Evolutionary conservation across 2,113 vertebrate species (phyloP).

Genomic region (Nibea albiflora): DNA sequence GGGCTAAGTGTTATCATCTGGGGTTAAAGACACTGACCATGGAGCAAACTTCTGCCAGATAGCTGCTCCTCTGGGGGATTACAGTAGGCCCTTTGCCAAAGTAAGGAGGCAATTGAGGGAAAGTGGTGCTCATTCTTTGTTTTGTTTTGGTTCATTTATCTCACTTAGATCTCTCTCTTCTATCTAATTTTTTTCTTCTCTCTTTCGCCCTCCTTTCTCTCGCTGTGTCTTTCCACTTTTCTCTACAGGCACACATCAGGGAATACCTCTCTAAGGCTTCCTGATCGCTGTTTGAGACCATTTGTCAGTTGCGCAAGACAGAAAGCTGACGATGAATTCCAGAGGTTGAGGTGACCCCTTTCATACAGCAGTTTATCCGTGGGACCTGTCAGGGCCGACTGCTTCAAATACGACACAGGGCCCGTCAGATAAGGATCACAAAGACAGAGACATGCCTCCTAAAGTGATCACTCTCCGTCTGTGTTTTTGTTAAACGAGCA

Average conservation of each 20-base stretch:
- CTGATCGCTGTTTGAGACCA: constrained; percentile 71
- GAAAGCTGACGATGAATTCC: constrained; percentile 78
- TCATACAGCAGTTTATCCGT: constrained; percentile 71
- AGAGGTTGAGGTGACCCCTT: constrained; percentile 77
- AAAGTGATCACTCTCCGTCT: constrained; percentile 70
- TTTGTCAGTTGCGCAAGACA: constrained; percentile 76
- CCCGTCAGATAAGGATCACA: constrained; percentile 80
- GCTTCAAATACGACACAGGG: constrained; percentile 72
- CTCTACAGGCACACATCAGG: constrained; percentile 48
- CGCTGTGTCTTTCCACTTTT: constrained; percentile 30
- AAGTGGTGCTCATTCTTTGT: constrained; percentile 60
- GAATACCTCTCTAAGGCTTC: constrained; percentile 66
- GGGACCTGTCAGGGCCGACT: constrained; percentile 71
- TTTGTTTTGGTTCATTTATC: constrained; percentile 69
- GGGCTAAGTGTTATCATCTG: constrained; percentile 86
- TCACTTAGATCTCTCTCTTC: constrained; percentile 51
- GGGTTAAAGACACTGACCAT: constrained; percentile 83
- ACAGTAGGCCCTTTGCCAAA: constrained; percentile 73
- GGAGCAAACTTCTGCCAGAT: constrained; percentile 75
- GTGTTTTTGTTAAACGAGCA: constrained; percentile 73
- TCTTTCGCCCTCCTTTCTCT: background rate
- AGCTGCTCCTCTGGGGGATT: constrained; percentile 78
- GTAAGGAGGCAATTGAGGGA: constrained; percentile 64
- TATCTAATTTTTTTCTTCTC: constrained; percentile 13
- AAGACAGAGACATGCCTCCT: constrained; percentile 72